Percentiles rank a stretch among this genome's conserved stretches.
Evolutionary conservation across 2,797 vertebrate genomes (phyloP).

Genomic region (Hypotaenidia okinawae): DNA sequence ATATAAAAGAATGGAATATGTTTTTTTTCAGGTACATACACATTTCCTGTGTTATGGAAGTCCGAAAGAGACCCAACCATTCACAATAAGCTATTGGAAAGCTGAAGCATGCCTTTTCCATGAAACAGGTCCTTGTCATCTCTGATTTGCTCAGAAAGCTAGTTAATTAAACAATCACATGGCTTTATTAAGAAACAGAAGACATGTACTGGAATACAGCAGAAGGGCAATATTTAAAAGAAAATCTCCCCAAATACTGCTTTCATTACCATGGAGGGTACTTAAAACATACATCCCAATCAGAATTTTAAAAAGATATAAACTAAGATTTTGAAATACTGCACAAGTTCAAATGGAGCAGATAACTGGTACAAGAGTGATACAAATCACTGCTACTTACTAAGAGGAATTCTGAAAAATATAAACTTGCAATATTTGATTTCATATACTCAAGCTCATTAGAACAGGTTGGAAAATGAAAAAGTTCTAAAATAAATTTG

Average conservation of each 20-base stretch:
- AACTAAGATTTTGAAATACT: background rate
- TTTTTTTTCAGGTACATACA: background rate
- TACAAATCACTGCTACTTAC: background rate
- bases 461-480: background rate
- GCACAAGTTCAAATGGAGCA: background rate
- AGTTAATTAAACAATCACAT: background rate
- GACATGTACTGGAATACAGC: background rate
- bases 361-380: background rate
- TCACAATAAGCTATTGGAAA: background rate
- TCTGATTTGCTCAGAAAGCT: background rate
- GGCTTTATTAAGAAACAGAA: background rate
- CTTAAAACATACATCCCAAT: background rate
- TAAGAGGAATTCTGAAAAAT: background rate
- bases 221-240: background rate
- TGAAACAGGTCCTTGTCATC: background rate
- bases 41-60: background rate
- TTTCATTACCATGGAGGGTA: background rate
- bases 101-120: background rate
- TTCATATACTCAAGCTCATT: background rate
- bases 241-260: background rate
- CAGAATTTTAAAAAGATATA: background rate
- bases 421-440: background rate
- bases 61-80: background rate
- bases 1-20: background rate
- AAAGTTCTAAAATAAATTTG: background rate